Percentiles rank a stretch among this genome's conserved stretches.
phyloP scores from a whole-genome alignment of 2,888 invertebrate species.

The Tetheella fluctuosa region DNA sequence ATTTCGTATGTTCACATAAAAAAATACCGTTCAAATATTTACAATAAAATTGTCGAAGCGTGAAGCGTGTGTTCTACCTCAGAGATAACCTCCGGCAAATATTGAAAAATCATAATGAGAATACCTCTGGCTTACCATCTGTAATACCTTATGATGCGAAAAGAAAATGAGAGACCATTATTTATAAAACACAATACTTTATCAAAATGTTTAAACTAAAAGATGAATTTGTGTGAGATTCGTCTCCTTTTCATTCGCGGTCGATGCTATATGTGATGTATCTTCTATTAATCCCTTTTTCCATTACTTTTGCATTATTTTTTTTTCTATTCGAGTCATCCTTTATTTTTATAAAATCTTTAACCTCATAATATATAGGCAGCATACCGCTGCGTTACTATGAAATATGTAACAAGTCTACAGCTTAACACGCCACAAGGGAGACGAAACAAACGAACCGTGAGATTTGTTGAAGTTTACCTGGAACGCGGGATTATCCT shows the following conservation, averaged over 20 bases:
- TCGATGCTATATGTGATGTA: no score
- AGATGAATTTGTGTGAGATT: no score
- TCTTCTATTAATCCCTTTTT: no score
- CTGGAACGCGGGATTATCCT: not conserved
- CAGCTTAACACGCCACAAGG: not conserved
- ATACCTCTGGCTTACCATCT: not conserved
- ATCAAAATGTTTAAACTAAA: no score
- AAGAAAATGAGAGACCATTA: not conserved
- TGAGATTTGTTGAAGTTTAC: not conserved
- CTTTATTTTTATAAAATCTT: no score
- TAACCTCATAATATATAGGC: no score
- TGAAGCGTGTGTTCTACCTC: not conserved
- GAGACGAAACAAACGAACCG: not conserved
- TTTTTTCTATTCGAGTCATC: no score
- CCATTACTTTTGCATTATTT: no score
- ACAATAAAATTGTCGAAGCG: conserved; percentile 1
- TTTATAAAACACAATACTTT: not conserved
- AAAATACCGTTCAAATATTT: not conserved
- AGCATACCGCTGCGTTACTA: not conserved
- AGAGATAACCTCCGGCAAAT: not conserved
- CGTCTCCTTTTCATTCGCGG: no score
- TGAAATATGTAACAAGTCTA: not conserved
- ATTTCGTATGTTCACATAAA: not conserved
- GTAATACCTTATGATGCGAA: not conserved
- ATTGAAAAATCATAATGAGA: not conserved